Evolutionary conservation across 1,140 invertebrate genomes (phyloP), one percentile per base, ranked within the genome.

Genomic region (Drosophila pruinosa): DNA sequence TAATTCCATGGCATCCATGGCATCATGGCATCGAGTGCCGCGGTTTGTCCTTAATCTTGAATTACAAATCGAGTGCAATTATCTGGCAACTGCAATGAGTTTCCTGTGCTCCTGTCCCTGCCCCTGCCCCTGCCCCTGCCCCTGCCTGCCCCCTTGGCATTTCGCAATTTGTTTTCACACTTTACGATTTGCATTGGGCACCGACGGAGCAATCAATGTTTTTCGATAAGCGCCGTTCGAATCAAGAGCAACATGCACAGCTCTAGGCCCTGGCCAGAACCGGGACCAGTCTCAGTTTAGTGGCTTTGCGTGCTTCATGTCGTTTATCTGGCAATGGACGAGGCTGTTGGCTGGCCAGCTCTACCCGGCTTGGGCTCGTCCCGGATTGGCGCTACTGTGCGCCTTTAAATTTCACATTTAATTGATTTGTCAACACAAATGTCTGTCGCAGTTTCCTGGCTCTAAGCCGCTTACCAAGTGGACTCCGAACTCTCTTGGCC

Each of bases 61-160:
- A 88, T 88, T 88, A 88, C 82, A 88, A 88, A 88, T 88, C 82
- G 82, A 88, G 78, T 88, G 82, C 82, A 88, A 88, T 88, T 88
- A 88, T 88, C 78, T 68, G 78, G 69, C 68, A 65, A 62, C 73
- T 85, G 81, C 81, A 85, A 85, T 85, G 76, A 79, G 81, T 79
- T 72, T 79, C 45, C 52, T 59, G 41, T 24, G 6, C n/a, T 14
- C 36, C 12, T 5, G 8, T 19, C 5, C 22, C n/a, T 15, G 10
- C 41, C 10, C 7, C 8, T 14, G 14, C n/a, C 7, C 2, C 6
- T 22, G 1, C 5, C 7, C 0, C 12, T 10, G 14, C 10, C 2
- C 17, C 26, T 7, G 24, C 8, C 7, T 21, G 2, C n/a, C n/a
- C 8, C 26, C 1, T 26, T 5, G 19, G 8, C 41, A 24, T 28